Evolutionary conservation across 2,113 vertebrate genomes (phyloP), one percentile per base, ranked within the genome.

Genomic region (Puma concolor): DNA sequence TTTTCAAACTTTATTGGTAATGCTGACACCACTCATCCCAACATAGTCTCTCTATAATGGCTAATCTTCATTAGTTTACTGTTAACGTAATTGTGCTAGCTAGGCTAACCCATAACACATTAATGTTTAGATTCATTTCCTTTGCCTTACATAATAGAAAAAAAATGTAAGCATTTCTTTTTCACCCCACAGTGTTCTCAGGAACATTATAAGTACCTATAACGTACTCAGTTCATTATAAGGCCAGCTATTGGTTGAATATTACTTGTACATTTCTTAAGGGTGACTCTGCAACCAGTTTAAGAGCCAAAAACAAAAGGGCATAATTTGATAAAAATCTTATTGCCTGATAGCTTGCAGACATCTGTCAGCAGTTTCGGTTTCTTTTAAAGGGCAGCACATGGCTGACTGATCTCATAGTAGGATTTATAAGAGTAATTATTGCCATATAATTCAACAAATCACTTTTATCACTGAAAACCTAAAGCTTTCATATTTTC

Each of bases 361-460:
- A 97, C 93, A 98, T 94, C 95, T 97, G 93, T 95, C 96, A 97
- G 97, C 95, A 94, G 29, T 97, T 96, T 94, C 41, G 88, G 77
- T 92, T 97, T 82, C 96, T 97, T 95, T 93, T 80, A 98, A 98
- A 98, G 97, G 96, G 97, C 97, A 98, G 79, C 63, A 82, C 95
- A 92, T 95, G 89, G 91, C 71, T 88, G 81, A 94, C 60, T 94
- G 82, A 87, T 93, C 88, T 84, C 94, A 95, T 67, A 89, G 67
- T 77, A 89, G 54, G 79, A 98, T 97, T 98, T 98, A 95, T 97
- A 97, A 96, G 91, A 71, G 31, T 91, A 97, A 97, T 98, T 96
- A 98, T 97, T 94, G 38, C 74, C 82, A 97, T 79, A 76, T 93
- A 96, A 97, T 97, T 98, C 97, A 97, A 96, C 72, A 98, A 97